These are phyloP conservation scores for Promerops cafer DNA, from an alignment of 2,113 vertebrate genomes.

Conservation along the genomic window DNA sequence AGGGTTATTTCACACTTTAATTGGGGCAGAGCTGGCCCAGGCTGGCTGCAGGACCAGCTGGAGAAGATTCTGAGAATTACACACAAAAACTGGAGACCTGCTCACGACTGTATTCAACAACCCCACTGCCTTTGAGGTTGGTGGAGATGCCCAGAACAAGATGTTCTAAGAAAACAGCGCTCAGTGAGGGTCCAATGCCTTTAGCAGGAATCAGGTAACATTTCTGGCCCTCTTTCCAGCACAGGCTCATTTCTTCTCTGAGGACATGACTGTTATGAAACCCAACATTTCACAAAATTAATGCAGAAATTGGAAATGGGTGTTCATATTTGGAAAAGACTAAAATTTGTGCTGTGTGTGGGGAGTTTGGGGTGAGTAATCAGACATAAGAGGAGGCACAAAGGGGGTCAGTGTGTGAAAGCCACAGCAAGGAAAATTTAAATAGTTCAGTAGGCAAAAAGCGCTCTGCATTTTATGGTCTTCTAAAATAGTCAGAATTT, in stretches of 20 bases:
- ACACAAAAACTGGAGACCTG: background rate
- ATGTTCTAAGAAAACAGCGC: background rate
- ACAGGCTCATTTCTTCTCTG: background rate
- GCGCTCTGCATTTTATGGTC: background rate
- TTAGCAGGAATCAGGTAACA: background rate
- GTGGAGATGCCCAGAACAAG: background rate
- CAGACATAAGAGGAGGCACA: background rate
- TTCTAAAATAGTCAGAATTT: background rate
- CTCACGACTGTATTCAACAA: fast-evolving
- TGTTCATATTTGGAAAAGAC: background rate
- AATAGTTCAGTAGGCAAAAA: background rate
- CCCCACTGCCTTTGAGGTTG: background rate
- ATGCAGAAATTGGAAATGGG: background rate
- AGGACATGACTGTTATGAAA: background rate
- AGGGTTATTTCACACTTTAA: background rate
- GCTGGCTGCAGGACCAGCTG: background rate
- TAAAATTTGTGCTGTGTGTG: background rate
- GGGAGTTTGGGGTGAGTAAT: background rate
- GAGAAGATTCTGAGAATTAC: background rate
- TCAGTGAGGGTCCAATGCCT: background rate
- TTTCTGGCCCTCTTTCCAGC: background rate
- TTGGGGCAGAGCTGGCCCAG: fast-evolving
- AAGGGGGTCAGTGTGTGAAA: background rate
- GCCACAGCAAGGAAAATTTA: background rate
- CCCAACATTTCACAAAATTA: background rate